Percentiles rank a stretch among this genome's conserved stretches.
phyloP scores from a whole-genome alignment of 2,888 invertebrate species.

The Macaria liturata region DNA sequence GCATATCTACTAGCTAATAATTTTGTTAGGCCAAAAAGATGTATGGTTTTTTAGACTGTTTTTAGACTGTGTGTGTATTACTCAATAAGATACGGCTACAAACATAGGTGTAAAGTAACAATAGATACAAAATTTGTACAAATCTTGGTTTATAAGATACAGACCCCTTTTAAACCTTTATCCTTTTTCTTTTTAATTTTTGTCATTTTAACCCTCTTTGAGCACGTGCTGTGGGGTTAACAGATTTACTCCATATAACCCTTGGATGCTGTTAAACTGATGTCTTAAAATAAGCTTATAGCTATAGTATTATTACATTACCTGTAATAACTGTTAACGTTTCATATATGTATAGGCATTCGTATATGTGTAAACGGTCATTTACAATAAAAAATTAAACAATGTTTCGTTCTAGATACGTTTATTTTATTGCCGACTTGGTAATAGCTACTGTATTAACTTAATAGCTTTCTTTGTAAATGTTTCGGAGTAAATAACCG shows the following conservation, averaged over 20 bases:
- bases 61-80: no score
- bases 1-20: no score
- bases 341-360: no score
- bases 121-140: not conserved
- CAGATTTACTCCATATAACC: constrained; percentile 63
- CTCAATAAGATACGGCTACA: no score
- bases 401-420: not conserved
- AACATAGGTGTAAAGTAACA: no score
- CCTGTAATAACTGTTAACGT: no score
- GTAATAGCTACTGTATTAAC: not conserved
- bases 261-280: constrained; percentile 66
- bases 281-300: constrained; percentile 26
- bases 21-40: no score
- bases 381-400: no score
- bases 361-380: no score
- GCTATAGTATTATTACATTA: no score
- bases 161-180: constrained; percentile 35
- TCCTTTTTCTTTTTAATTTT: constrained; percentile 35
- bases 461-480: not conserved
- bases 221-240: constrained; percentile 70
- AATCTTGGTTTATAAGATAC: not conserved
- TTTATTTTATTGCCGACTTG: not conserved
- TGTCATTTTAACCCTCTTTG: constrained; percentile 60
- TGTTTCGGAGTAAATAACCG: no score
- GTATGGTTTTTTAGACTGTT: no score